phyloP scores from a whole-genome alignment of 2,113 vertebrate species.

The Apteryx mantelli region DNA sequence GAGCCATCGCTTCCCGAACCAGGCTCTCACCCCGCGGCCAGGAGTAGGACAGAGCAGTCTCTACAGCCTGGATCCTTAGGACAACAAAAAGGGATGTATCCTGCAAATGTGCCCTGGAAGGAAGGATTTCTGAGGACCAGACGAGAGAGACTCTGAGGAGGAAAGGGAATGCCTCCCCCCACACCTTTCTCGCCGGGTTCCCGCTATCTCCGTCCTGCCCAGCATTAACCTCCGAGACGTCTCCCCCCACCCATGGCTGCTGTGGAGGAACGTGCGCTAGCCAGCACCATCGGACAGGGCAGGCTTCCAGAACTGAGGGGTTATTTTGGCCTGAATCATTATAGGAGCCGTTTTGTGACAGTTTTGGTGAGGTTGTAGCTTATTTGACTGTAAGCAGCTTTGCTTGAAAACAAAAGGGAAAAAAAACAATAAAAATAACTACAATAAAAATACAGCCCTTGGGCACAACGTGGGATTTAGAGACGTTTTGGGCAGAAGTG shows the following conservation, averaged over 20 bases:
- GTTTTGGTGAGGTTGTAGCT: not conserved
- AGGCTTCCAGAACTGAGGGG: not conserved
- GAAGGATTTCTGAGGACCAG: not conserved
- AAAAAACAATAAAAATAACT: not conserved
- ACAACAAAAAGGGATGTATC: conserved; percentile 11
- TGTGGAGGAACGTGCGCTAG: not conserved
- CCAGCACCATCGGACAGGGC: not conserved
- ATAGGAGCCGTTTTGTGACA: conserved; percentile 28
- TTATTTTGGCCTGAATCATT: not conserved
- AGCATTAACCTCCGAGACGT: not conserved
- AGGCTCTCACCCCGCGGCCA: conserved; percentile 36
- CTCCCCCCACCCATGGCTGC: not conserved
- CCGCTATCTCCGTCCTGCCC: not conserved
- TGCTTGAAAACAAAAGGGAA: not conserved
- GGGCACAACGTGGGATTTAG: not conserved
- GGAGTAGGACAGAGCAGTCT: not conserved
- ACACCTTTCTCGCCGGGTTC: not conserved
- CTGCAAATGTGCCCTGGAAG: conserved; percentile 6
- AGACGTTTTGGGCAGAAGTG: not conserved
- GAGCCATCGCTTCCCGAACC: not conserved
- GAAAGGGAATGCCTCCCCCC: not conserved
- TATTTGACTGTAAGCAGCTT: not conserved
- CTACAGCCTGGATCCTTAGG: conserved; percentile 22
- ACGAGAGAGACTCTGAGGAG: not conserved
- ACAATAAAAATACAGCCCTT: rapidly evolving